Evolutionary conservation across 2,888 invertebrate genomes (phyloP).

Genomic region (Seira ritae): DNA sequence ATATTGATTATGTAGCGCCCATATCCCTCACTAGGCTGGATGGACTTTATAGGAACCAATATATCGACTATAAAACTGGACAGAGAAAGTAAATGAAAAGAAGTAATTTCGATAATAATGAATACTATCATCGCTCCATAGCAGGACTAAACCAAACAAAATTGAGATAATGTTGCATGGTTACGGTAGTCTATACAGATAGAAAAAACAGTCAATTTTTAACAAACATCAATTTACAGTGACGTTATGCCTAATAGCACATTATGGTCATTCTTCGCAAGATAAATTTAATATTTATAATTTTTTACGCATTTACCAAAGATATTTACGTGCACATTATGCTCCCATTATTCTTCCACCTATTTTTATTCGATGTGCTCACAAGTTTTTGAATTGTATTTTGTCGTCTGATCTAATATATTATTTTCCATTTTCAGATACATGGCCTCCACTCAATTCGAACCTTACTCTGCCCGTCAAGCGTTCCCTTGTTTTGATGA

Average conservation of each 20-base stretch:
- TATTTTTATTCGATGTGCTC: background rate
- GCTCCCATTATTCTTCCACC: too few species aligned
- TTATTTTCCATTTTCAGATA: background rate
- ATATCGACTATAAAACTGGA: slow-evolving; percentile 55
- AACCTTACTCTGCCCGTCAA: slow-evolving; percentile 60
- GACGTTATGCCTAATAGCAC: too few species aligned
- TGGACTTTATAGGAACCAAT: slow-evolving; percentile 69
- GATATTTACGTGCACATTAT: too few species aligned
- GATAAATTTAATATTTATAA: too few species aligned
- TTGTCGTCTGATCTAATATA: background rate
- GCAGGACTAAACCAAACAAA: background rate
- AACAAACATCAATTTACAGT: too few species aligned
- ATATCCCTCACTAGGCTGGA: slow-evolving; percentile 59
- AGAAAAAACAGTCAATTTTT: too few species aligned
- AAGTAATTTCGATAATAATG: background rate
- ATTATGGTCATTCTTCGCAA: too few species aligned
- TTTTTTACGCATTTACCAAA: too few species aligned
- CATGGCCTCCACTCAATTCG: slow-evolving; percentile 65
- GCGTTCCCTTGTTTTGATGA: slow-evolving; percentile 71
- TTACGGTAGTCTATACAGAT: too few species aligned
- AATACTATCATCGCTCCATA: background rate
- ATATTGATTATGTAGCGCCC: slow-evolving; percentile 61
- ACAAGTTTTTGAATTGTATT: slow-evolving; percentile 12
- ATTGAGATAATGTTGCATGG: background rate
- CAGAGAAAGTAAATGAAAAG: slow-evolving; percentile 39